Conservation (phyloP, 2,113 vertebrate species). For the human (Homo sapiens) region GRCh38 chr20:51911001-51911500, state of each 20-base stretch:
- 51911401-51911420: neutral
- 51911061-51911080: neutral
- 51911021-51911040: neutral
- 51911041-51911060: neutral
- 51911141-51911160: neutral
- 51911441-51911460: neutral
- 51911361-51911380: neutral
- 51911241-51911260: neutral
- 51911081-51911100: neutral
- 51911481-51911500: neutral
- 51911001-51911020: neutral
- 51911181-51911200: neutral
- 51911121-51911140: neutral
- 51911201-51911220: neutral
- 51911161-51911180: neutral
- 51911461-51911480: neutral
- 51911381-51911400: neutral
- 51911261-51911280: neutral
- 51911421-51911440: neutral
- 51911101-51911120: neutral
- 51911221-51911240: neutral
- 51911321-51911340: fast-evolving
- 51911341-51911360: neutral
- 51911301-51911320: neutral
- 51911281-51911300: neutral